Conservation (phyloP, 2,888 invertebrate species). For the Caenorhabditis virilis region DNA sequence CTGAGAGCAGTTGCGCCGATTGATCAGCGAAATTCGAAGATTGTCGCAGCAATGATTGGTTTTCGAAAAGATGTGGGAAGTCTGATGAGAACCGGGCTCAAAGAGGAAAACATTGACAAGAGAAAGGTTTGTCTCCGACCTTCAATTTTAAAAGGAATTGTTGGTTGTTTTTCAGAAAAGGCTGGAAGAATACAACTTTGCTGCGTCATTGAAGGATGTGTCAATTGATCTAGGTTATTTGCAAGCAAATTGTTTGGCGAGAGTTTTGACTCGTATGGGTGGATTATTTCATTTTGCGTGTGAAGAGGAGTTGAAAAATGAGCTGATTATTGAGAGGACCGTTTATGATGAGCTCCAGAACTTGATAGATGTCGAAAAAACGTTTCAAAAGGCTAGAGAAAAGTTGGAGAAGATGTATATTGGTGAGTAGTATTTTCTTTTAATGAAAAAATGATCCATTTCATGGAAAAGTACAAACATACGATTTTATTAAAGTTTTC, state of each 20-base stretch:
- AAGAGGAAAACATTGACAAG: conserved; percentile 52
- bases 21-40: conserved; percentile 33
- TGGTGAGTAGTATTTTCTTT: conserved; percentile 10
- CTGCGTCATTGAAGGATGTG: conserved; percentile 78
- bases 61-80: conserved; percentile 46
- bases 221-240: conserved; percentile 47
- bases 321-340: conserved; percentile 44
- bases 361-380: conserved; percentile 47
- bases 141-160: background rate
- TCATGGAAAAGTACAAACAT: too few species aligned
- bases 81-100: conserved; percentile 44
- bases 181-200: conserved; percentile 83
- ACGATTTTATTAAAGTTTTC: too few species aligned
- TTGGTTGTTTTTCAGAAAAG: conserved; percentile 76
- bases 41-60: conserved; percentile 1
- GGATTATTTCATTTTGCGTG: conserved; percentile 15
- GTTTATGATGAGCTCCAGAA: conserved; percentile 42
- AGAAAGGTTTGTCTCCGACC: conserved; percentile 28
- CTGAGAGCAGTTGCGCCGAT: conserved; percentile 17
- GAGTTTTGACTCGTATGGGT: conserved; percentile 27
- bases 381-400: conserved; percentile 27
- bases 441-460: conserved; percentile 1
- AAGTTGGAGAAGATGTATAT: conserved; percentile 28
- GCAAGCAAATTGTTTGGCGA: conserved; percentile 45
- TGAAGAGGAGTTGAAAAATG: conserved; percentile 41